Conservation (phyloP, 1,140 invertebrate species). For the Dreissena polymorpha region DNA sequence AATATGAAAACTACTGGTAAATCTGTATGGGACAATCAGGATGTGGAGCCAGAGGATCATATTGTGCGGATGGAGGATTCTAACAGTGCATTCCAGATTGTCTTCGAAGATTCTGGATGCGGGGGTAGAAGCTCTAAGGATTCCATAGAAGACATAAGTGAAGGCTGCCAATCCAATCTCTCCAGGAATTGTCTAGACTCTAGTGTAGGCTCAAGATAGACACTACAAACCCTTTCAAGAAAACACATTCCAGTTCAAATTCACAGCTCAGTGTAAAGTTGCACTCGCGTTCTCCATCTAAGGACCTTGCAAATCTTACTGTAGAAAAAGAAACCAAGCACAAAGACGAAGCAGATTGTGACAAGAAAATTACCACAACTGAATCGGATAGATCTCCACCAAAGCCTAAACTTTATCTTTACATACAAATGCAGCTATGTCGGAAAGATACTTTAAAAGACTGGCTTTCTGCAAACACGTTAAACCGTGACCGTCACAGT, state of each 20-base stretch:
- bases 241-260: background rate
- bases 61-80: constrained; percentile 10
- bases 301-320: constrained; percentile 14
- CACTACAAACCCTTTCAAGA: constrained; percentile 4
- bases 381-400: background rate
- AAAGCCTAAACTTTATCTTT: constrained; percentile 86
- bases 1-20: background rate
- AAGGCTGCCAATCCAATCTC: constrained; percentile 12
- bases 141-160: constrained; percentile 46
- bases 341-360: background rate
- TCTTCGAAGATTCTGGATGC: constrained; percentile 81
- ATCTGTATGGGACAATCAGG: background rate
- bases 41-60: background rate
- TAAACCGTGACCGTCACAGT: constrained; percentile 74
- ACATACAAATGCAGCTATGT: constrained; percentile 99
- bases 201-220: background rate
- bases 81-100: constrained; percentile 80
- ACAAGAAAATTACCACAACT: background rate
- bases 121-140: constrained; percentile 65
- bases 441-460: constrained; percentile 92
- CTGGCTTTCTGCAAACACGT: constrained; percentile 85
- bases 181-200: background rate
- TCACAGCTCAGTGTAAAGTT: background rate
- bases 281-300: background rate
- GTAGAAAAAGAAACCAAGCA: constrained; percentile 25